Conservation (phyloP, 2,113 vertebrate species). For the Bubalus kerabau region DNA sequence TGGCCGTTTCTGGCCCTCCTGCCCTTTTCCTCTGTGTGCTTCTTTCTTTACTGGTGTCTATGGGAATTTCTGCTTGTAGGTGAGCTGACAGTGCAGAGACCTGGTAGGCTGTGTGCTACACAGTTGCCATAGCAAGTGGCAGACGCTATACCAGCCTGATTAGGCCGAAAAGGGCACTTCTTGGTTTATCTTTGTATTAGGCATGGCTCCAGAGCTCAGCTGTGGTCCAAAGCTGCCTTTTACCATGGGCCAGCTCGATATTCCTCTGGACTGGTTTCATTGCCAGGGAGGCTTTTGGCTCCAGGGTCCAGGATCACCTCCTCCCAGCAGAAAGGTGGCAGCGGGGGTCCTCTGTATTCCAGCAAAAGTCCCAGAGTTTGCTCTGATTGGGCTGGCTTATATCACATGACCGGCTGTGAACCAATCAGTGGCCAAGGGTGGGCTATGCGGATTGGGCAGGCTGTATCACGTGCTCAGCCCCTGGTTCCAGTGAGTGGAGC, state of each 20-base stretch:
- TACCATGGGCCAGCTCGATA: rapidly evolving
- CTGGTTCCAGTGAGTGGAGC: not conserved
- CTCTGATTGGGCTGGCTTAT: not conserved
- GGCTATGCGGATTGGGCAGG: not conserved
- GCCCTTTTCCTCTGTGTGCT: not conserved
- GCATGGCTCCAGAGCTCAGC: not conserved
- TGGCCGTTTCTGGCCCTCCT: not conserved
- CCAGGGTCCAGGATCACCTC: too few relatives aligned
- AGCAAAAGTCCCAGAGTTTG: not conserved
- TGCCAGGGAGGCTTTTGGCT: not conserved
- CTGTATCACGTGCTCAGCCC: not conserved
- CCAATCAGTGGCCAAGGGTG: not conserved
- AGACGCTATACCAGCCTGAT: not conserved
- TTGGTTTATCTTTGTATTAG: not conserved
- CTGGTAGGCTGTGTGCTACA: not conserved
- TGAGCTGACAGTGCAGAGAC: not conserved
- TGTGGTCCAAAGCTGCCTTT: not conserved
- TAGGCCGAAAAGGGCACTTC: not conserved
- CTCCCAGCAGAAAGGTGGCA: not conserved
- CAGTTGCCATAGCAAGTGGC: not conserved
- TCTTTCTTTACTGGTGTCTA: not conserved
- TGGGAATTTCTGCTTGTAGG: not conserved
- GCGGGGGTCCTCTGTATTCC: rapidly evolving
- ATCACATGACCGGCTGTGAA: not conserved
- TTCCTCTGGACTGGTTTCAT: not conserved